Conservation (phyloP, 2,888 invertebrate genomes). For the Oegoconia quadripuncta region DNA sequence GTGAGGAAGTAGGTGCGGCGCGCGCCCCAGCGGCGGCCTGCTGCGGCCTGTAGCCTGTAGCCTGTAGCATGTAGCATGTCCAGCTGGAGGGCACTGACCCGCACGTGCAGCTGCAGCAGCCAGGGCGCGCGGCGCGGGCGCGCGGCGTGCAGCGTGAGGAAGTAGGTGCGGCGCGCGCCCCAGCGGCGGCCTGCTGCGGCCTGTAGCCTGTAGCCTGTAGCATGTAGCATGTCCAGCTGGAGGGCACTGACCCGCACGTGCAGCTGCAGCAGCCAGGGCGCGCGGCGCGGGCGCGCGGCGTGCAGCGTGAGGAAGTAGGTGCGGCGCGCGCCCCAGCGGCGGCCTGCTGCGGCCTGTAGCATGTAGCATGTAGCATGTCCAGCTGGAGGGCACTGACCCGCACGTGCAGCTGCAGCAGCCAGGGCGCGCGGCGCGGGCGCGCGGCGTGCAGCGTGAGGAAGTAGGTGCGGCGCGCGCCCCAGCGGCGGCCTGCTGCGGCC, state of each 20-base stretch:
- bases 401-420: slow-evolving; percentile 12
- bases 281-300: neutral
- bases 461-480: neutral
- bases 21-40: neutral
- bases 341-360: too few species aligned
- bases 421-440: slow-evolving; percentile 3
- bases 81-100: slow-evolving; percentile 4
- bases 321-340: neutral
- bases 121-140: slow-evolving; percentile 3
- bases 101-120: slow-evolving; percentile 12
- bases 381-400: slow-evolving; percentile 4
- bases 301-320: too few species aligned
- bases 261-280: neutral
- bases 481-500: too few species aligned
- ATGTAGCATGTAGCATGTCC: neutral
- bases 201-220: too few species aligned
- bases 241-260: too few species aligned
- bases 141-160: slow-evolving; percentile 21
- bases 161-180: neutral
- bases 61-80: neutral
- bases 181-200: too few species aligned
- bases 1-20: too few species aligned
- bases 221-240: too few species aligned
- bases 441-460: slow-evolving; percentile 21
- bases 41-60: too few species aligned